Base-by-base conservation (phyloP, 2,113 vertebrate species). In the Catharus bicknelli region DNA sequence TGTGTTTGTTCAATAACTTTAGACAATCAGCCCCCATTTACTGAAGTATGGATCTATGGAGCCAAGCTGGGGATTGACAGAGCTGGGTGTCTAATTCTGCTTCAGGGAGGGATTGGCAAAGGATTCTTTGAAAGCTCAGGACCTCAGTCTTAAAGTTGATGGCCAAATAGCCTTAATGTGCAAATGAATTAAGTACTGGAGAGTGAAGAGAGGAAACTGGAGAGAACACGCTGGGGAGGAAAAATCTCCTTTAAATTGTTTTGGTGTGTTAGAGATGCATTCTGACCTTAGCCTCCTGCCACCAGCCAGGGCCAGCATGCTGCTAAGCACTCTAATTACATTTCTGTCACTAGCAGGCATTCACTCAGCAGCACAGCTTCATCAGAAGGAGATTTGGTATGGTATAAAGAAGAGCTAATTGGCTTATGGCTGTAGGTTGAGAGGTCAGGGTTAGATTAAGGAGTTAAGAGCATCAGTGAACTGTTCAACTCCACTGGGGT, bases 371-470 rank as follows among this genome's bases (percentile, higher is more conserved):
- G 86, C 55, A 92, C 86, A 87, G 8, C 93, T 95, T 94, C 75
- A 88, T 95, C 89, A 92, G 86, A 76, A 90, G 13, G 84, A 92
- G 91, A 95, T 94, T 92, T 92, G 84, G 55, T 94, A 59, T 59
- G 91, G 89, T 91, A 36, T 88, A 80, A 85, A 92, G 55, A 79
- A 79, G 94, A 83, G 63, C 68, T 96, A 93, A 91, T 96, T 95
- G 95, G 95, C 93, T 95, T 96, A 94, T 32, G 79, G 67, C 87
- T 90, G 85, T 58, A 55, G 89, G 82, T 83, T 86, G 75, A 81
- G 85, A 80, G 96, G 96, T 87, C 91, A 93, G 61, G 48, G 4
- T 70, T 89, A 90, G 91, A 85, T 94, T 92, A 90, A 94, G 83
- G 81, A 85, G 68, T 89, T 96, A 83, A 74, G 84, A 94, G 78